Conservation (phyloP, 1,140 invertebrate species). For the Eupeodes corollae region DNA sequence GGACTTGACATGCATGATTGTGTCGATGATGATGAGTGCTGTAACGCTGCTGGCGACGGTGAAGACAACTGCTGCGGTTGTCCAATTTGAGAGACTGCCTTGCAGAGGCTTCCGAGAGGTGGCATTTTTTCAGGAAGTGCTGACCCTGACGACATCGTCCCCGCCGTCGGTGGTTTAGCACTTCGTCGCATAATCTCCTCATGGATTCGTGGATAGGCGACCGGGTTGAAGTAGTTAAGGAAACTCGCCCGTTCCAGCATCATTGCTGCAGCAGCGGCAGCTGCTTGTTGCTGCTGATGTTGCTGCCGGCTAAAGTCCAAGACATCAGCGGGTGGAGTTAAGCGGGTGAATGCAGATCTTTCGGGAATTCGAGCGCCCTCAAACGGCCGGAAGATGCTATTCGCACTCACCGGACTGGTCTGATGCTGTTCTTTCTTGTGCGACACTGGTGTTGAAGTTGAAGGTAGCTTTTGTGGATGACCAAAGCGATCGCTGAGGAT, state of each 20-base stretch:
- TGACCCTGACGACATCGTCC: slow-evolving; percentile 9
- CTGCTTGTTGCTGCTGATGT: slow-evolving; percentile 25
- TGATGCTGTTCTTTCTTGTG: slow-evolving; percentile 3
- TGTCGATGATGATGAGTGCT: slow-evolving; percentile 12
- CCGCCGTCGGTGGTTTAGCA: slow-evolving; percentile 4
- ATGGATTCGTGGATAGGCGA: slow-evolving; percentile 35
- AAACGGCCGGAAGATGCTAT: slow-evolving; percentile 30
- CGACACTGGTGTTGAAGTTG: slow-evolving; percentile 8
- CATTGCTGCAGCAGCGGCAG: slow-evolving; percentile 31
- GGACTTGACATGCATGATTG: slow-evolving; percentile 25
- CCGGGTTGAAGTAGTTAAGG: slow-evolving; percentile 34
- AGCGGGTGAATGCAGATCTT: slow-evolving; percentile 27
- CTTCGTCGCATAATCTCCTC: slow-evolving; percentile 30
- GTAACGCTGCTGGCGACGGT: slow-evolving; percentile 7
- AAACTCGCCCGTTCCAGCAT: slow-evolving; percentile 35
- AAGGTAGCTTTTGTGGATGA: slow-evolving; percentile 11
- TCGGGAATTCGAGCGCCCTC: slow-evolving; percentile 24
- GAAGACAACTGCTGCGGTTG: slow-evolving; percentile 19
- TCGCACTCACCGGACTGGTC: slow-evolving; percentile 5
- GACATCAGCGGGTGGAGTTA: slow-evolving; percentile 16
- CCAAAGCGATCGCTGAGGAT: slow-evolving; percentile 36
- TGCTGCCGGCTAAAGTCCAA: slow-evolving; percentile 28
- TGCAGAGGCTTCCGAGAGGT: slow-evolving; percentile 46
- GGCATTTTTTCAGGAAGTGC: slow-evolving; percentile 27
- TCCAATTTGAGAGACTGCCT: slow-evolving; percentile 51